Base-by-base conservation (phyloP, 2,797 vertebrate genomes). In the Tokudaia muenninki region DNA sequence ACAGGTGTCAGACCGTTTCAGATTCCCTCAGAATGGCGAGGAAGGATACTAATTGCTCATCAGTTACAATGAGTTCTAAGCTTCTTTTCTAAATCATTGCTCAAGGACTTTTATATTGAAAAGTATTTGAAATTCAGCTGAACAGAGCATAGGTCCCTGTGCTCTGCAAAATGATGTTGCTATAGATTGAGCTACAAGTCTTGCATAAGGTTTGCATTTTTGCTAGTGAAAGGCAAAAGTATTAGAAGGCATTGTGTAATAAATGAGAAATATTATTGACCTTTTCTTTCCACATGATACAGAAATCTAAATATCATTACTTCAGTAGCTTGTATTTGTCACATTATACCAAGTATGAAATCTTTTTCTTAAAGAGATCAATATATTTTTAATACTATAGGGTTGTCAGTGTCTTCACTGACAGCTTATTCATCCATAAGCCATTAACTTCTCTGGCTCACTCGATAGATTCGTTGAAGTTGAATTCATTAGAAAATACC, bases 271-370 rank as follows among this genome's bases (percentile, higher is more conserved):
- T 75, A 65, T 29, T 77, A 87, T 89, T 81, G 50, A 6, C 57
- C 95, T 98, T 98, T 97, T 89, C 34, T 84, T 96, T 65, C 65
- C n/a, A 92, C 9, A 55, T 90, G 87, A 92, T 19, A 94, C 37
- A 70, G 29, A 98, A 96, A 72, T 93, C 70, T 50, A 50, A 61
- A 19, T 90, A 19, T 94, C 67, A 92, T 22, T 95, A 79, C 41
- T 61, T 94, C 84, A 84, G 80, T 52, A 82, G 52, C 31, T 57
- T 97, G 1, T 94, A 94, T 97, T 97, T 97, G 6, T 96, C 90
- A 87, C 78, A 89, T 87, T 92, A 97, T 97, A 94, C 90, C 67
- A 95, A 97, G 55, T 96, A 92, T 44, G 13, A 31, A 10, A 0
- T 94, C 72, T 95, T 47, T 31, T 70, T 97, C 55, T 97, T 94